Evolutionary conservation across 2,113 vertebrate species (phyloP).

Genomic region (Gallinago paraguaiae): DNA sequence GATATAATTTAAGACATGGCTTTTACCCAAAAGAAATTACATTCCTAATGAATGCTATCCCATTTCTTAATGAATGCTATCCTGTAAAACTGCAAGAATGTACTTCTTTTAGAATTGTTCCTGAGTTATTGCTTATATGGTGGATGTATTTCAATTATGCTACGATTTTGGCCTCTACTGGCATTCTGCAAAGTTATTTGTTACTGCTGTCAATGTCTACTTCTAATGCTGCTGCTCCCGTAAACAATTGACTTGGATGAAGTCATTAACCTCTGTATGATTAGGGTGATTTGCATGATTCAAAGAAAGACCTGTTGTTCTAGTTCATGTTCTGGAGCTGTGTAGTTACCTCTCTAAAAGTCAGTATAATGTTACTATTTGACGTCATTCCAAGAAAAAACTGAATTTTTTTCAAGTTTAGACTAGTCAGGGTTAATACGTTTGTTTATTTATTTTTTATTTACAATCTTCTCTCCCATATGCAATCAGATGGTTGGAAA

Average conservation of each 20-base stretch:
- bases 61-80: not conserved
- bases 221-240: not conserved
- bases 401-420: not conserved
- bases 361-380: not conserved
- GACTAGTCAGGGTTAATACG: not conserved
- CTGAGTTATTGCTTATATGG: not conserved
- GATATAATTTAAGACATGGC: not conserved
- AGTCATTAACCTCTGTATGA: not conserved
- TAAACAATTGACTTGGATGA: not conserved
- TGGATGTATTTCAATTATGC: not conserved
- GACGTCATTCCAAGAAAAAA: not conserved
- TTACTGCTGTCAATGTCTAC: not conserved
- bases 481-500: conserved; percentile 46
- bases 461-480: conserved; percentile 2
- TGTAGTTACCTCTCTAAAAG: not conserved
- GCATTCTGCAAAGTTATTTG: not conserved
- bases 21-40: not conserved
- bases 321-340: not conserved
- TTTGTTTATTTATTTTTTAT: not conserved
- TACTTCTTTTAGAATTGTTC: not conserved
- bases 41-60: not conserved
- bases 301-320: not conserved
- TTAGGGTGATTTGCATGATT: not conserved
- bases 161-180: not conserved
- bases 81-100: not conserved